phyloP scores from a whole-genome alignment of 2,113 vertebrate genomes.

The Condylura cristata region DNA sequence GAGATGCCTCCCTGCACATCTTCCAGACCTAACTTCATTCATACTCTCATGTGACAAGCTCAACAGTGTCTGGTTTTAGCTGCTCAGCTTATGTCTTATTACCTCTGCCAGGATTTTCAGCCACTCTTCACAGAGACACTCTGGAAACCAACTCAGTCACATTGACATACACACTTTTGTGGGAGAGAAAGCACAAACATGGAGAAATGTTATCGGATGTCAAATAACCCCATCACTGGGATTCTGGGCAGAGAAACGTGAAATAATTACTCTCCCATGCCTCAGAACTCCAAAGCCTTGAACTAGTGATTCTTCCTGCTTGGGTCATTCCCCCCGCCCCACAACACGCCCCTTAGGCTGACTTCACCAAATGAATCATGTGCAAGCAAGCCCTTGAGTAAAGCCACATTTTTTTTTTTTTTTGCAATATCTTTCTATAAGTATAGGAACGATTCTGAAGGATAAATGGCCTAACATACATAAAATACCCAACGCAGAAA shows the following conservation, averaged over 20 bases:
- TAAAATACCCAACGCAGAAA: background rate
- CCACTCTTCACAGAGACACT: background rate
- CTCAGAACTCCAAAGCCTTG: accelerated
- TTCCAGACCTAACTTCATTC: background rate
- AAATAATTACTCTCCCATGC: background rate
- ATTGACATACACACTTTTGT: background rate
- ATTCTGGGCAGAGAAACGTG: accelerated
- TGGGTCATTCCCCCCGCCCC: background rate
- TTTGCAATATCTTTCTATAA: background rate
- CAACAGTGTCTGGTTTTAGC: background rate
- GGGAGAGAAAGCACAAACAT: accelerated
- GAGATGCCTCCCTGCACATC: background rate
- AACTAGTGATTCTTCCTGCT: background rate
- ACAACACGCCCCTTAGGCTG: background rate
- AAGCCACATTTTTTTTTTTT: background rate
- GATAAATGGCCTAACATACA: background rate
- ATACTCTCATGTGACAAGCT: too few species aligned
- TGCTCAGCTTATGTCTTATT: too few species aligned
- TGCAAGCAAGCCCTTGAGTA: background rate
- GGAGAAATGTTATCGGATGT: background rate
- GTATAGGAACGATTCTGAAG: background rate
- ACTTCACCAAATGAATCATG: background rate
- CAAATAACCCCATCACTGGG: background rate
- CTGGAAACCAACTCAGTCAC: background rate
- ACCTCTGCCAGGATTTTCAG: background rate